A percentile compares a stretch with the other conserved stretches of the same genome.
These are phyloP conservation scores for Parambassis ranga DNA, from an alignment of 2,797 vertebrate species.

Conservation along the genomic window DNA sequence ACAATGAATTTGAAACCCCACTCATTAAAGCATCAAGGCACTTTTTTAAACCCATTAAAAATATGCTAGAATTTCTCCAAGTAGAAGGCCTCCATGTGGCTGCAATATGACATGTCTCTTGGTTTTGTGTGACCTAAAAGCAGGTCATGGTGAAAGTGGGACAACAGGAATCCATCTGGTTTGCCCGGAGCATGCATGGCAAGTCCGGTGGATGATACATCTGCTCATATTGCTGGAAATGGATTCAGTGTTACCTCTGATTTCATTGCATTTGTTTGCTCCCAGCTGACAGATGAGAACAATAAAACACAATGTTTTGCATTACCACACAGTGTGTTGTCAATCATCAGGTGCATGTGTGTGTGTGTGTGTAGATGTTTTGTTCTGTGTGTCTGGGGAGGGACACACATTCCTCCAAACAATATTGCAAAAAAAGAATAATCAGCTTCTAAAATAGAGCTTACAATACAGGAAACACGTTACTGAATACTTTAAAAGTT, in stretches of 20 bases:
- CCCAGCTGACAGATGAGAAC: slow-evolving; percentile 34
- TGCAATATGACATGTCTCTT: slow-evolving; percentile 11
- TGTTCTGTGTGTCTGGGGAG: neutral
- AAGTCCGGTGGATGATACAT: slow-evolving; percentile 61
- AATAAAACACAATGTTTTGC: slow-evolving; percentile 67
- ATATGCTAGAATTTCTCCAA: slow-evolving; percentile 44
- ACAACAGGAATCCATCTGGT: slow-evolving; percentile 32
- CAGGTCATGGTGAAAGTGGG: slow-evolving; percentile 30
- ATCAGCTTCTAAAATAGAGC: neutral
- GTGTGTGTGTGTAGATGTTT: neutral
- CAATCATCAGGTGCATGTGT: slow-evolving; percentile 14
- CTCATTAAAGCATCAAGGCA: neutral
- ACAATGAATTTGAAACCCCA: neutral
- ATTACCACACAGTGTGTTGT: slow-evolving; percentile 38
- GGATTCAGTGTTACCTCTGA: slow-evolving; percentile 37
- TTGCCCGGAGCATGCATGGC: slow-evolving; percentile 37
- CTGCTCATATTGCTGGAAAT: slow-evolving; percentile 52
- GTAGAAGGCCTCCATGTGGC: slow-evolving; percentile 63
- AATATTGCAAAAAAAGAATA: neutral
- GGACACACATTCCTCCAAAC: neutral
- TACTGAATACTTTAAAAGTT: neutral
- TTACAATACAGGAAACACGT: neutral
- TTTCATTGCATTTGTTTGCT: slow-evolving; percentile 44
- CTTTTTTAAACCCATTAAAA: neutral
- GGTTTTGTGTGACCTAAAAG: neutral